Evolutionary conservation across 2,888 invertebrate species (phyloP), one percentile per base, ranked within the genome.

Genomic region (Stomorhina lunata): DNA sequence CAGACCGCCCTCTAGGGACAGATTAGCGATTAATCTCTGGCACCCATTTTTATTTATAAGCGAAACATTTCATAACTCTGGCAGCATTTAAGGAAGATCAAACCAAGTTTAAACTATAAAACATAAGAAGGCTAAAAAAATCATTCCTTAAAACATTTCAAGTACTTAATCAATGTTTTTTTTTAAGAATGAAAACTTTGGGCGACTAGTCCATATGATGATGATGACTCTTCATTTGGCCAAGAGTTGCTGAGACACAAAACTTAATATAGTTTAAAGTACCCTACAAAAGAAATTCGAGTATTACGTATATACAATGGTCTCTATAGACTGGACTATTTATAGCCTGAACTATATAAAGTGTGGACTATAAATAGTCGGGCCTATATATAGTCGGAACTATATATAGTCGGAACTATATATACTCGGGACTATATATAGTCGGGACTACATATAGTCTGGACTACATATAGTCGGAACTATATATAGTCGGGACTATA

Each of bases 1-100:
- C 87, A 86, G 87, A 86, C 87, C 89, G 88, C 89, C 89, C 89
- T 89, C 88, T 85, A 88, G 89, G 89, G 89, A 89, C 89, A 89
- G 89, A 89, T 89, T 89, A 88, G 87, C 89, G 88, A 89, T 89
- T 89, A 89, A 89, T 89, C 89, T 89, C 87, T 84, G 85, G 75
- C 69, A 81, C 66, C 76, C 68, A 82, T 69, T 69, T 59, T 68
- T 77, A 65, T 80, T 80, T 77, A 59, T 66, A 45, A 65, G 72
- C 25, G 57, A 80, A 77, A 77, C 48, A 27, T 69, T 78, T 32
- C 20, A 69, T 66, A 32, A 65, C 22, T 43, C 57, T 69, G 73
- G 27, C 17, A 73, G 55, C 75, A n/a, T 69, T 82, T 63, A 37
- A 40, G 63, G 45, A 80, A 80, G 45, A 75, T 45, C 17, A 55